Percentiles rank a stretch among this genome's conserved stretches.
Conservation (phyloP, 2,888 invertebrate species). For the Sialis fuliginosa region DNA sequence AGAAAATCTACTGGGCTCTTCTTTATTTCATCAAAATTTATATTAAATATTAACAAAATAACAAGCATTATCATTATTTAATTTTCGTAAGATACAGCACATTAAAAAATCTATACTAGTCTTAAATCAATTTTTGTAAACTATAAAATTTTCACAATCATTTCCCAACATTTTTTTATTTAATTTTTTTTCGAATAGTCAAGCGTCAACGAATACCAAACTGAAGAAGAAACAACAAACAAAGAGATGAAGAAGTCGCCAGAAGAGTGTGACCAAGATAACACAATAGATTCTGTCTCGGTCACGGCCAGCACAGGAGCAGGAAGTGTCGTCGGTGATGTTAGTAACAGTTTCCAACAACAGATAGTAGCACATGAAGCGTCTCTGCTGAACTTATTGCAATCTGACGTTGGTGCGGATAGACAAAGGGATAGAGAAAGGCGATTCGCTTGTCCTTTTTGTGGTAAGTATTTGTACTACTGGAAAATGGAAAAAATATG, state of each 20-base stretch:
- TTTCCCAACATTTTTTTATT: no score
- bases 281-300: constrained; percentile 52
- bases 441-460: constrained; percentile 74
- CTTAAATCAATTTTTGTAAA: no score
- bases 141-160: no score
- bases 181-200: no score
- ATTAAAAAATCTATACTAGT: no score
- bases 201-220: not conserved
- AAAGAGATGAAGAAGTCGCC: constrained; percentile 7
- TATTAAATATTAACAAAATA: no score
- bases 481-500: no score
- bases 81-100: no score
- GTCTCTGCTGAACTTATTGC: constrained; percentile 45
- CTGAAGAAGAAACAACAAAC: constrained; percentile 19
- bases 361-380: constrained; percentile 35
- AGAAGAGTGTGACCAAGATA: constrained; percentile 40
- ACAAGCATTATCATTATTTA: no score
- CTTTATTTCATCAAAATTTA: no score
- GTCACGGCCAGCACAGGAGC: constrained; percentile 12
- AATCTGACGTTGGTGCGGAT: constrained; percentile 37
- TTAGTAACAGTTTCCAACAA: constrained; percentile 33
- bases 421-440: constrained; percentile 55
- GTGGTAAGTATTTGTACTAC: constrained; percentile 28
- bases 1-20: no score
- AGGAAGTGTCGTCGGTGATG: constrained; percentile 24